Evolutionary conservation across 2,113 vertebrate genomes (phyloP), one percentile per base, ranked within the genome.

Genomic region (Leptosomus discolor): DNA sequence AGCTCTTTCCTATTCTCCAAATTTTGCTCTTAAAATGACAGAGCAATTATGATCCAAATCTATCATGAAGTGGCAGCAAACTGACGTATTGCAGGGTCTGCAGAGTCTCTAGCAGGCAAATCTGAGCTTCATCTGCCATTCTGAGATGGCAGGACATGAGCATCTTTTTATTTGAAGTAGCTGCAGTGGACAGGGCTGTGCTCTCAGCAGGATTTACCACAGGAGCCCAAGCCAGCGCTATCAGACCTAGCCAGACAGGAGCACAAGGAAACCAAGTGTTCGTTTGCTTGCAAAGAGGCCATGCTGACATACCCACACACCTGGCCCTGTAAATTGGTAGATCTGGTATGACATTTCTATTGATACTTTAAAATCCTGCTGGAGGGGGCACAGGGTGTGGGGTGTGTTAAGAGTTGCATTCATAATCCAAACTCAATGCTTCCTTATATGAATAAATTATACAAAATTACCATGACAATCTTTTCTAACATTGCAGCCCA

Each of bases 301-400:
- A 13, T 10, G 41, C 34, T 32, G 63, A 48, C 36, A 34, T 12
- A 75, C 6, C 3, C 24, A 53, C 9, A 46, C 10, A 29, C 3
- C 16, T 27, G 37, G 37, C n/a, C 34, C 67, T 26, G 26, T 6
- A 50, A 85, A 76, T 1, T 30, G 12, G 2, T 6, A 21, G 3
- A 83, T 51, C 48, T 48, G 29, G 9, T 30, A 50, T 36, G 45
- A 74, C 16, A 19, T 54, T 77, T 60, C 58, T 57, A 20, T 1
- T 29, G 18, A 39, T 32, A 79, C 9, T 48, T 80, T 9, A 48
- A 86, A 92, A 82, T 29, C 30, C 27, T 81, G 19, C 21, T 46
- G 73, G 1, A 0, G 19, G 4, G 26, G 5, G 26, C 7, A 32
- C n/a, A n/a, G n/a, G 13, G n/a, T 18, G 14, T 9, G 9, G 1